Base-by-base conservation (phyloP, 2,113 vertebrate genomes). In the Chelonoidis abingdonii region DNA sequence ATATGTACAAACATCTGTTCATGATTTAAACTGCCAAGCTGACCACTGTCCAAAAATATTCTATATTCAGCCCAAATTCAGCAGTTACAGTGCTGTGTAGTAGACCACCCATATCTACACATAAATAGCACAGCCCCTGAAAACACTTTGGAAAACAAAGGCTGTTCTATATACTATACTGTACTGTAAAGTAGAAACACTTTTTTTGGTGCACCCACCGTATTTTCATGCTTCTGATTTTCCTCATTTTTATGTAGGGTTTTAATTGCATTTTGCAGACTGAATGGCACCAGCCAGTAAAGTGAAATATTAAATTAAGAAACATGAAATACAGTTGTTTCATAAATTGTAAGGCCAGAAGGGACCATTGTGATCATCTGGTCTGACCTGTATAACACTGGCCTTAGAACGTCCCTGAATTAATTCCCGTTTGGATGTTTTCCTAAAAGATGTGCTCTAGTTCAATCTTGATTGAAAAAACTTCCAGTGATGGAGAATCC, bases 1-100 rank as follows among this genome's bases (percentile, higher is more conserved):
- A 87, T 0, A 13, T 79, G 89, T 95, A 93, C 92, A 86, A 95
- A 89, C 97, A 96, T 96, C 96, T 98, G 98, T 76, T 95, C 88
- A 92, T 89, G 95, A 95, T 98, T 97, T 97, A 87, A 88, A 78
- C 81, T 47, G 52, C 11, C 24, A 94, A 24, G 88, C 90, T 84
- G 92, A 96, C 80, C 87, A 65, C 86, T 95, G 86, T 94, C 94
- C 96, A 95, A 44, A 93, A 96, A 41, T 62, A 84, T 80, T 89
- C 90, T 29, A 25, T 89, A 89, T 80, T 92, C 81, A 87, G 85
- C 83, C 21, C n/a, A 86, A 89, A 56, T 35, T 72, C 91, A 57
- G 19, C 19, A 91, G 62, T 78, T 96, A 54, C 25, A 87, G 84
- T 88, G 6, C 8, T 78, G 86, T 69, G 41, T 38, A 80, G 91